Evolutionary conservation across 2,888 invertebrate genomes (phyloP).

Genomic region (Mimachlamys varia): DNA sequence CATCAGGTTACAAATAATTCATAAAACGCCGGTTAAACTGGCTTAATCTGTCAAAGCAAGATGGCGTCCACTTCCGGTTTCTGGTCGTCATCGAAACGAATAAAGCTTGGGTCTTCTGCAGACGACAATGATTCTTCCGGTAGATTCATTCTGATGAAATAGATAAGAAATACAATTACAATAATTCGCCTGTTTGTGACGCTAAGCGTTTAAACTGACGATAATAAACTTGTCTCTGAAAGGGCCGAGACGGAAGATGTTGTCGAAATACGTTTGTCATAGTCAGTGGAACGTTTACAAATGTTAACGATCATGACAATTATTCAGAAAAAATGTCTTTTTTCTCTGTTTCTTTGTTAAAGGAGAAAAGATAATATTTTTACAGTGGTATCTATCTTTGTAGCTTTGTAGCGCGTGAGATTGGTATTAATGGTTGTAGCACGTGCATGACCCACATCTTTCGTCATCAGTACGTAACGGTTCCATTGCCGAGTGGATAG

Average conservation of each 20-base stretch:
- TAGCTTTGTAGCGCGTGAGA: not conserved
- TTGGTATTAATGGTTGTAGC: not conserved
- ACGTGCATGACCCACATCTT: not conserved
- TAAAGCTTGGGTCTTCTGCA: conserved; percentile 13
- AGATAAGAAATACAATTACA: conserved; percentile 18
- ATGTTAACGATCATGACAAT: not conserved
- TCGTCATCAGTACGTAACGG: no score
- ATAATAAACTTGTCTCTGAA: not conserved
- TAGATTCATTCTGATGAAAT: not conserved
- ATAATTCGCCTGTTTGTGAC: not conserved
- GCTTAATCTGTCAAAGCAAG: conserved; percentile 15
- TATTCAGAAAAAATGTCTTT: conserved; percentile 16
- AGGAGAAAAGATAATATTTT: not conserved
- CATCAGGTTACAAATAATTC: conserved; percentile 9
- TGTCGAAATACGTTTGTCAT: conserved; percentile 6
- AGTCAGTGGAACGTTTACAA: not conserved
- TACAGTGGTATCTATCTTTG: not conserved
- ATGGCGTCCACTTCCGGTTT: conserved; percentile 24
- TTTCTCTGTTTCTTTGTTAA: not conserved
- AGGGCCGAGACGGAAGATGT: not conserved
- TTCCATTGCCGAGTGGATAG: no score
- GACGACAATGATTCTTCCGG: conserved; percentile 31
- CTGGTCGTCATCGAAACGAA: not conserved
- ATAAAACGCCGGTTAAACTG: not conserved
- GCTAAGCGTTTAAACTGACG: not conserved